Percentiles rank a stretch among this genome's conserved stretches.
Evolutionary conservation across 2,888 invertebrate species (phyloP).

Genomic region (Volucella zonaria): DNA sequence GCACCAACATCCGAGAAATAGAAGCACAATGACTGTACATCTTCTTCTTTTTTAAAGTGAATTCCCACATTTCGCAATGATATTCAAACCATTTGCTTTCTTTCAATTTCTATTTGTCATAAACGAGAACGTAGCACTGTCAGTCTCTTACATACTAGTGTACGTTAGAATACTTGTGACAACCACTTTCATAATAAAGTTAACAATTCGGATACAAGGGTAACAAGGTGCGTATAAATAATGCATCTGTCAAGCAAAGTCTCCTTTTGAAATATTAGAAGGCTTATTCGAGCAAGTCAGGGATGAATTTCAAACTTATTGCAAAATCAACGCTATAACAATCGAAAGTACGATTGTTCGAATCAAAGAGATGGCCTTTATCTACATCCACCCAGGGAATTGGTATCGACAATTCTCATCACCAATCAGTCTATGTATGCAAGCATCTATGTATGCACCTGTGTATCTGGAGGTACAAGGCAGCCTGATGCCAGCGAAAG

Average conservation of each 20-base stretch:
- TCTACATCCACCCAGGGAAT: too few relatives aligned
- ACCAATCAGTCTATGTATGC: too few relatives aligned
- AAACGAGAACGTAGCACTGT: background rate
- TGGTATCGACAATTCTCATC: too few relatives aligned
- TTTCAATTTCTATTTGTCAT: conserved; percentile 14
- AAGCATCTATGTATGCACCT: too few relatives aligned
- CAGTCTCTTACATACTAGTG: background rate
- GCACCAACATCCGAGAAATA: background rate
- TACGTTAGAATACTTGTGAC: background rate
- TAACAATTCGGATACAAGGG: conserved; percentile 18
- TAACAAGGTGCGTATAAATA: conserved; percentile 35
- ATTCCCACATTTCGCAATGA: conserved; percentile 28
- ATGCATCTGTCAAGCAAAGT: conserved; percentile 12
- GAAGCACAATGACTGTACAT: background rate
- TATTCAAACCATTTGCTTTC: conserved; percentile 13
- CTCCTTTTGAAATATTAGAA: conserved; percentile 17
- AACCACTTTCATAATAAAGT: conserved; percentile 9
- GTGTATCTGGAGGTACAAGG: too few relatives aligned
- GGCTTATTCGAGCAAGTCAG: too few relatives aligned
- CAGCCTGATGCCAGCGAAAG: too few relatives aligned
- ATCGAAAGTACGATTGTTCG: too few relatives aligned
- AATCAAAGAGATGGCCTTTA: too few relatives aligned
- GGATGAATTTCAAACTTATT: too few relatives aligned
- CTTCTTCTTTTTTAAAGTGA: conserved; percentile 5
- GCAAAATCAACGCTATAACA: too few relatives aligned